A percentile compares a stretch with the other conserved stretches of the same genome.
phyloP scores from a whole-genome alignment of 2,888 invertebrate species.

The Troglohyphantes excavatus region DNA sequence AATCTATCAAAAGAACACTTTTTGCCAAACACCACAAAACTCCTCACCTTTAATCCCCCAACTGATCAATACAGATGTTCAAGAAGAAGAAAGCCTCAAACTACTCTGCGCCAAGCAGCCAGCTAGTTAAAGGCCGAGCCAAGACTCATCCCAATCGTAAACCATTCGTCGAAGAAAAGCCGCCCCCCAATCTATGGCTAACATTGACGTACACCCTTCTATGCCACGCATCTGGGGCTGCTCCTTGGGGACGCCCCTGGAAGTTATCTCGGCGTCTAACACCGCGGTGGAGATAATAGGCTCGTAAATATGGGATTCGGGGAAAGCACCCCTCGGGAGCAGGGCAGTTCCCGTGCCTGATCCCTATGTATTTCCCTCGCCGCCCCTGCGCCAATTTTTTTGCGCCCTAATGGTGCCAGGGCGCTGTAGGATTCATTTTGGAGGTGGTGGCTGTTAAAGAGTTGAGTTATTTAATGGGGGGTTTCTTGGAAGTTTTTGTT shows the following conservation, averaged over 20 bases:
- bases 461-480: constrained; percentile 17
- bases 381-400: constrained; percentile 12
- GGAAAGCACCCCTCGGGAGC: constrained; percentile 39
- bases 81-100: not conserved
- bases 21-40: not conserved
- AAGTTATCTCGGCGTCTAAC: constrained; percentile 65
- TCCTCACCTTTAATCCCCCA: constrained; percentile 2
- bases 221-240: constrained; percentile 38
- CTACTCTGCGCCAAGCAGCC: not conserved
- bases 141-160: constrained; percentile 52
- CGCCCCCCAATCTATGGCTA: constrained; percentile 59
- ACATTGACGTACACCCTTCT: constrained; percentile 73
- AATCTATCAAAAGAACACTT: too few relatives aligned
- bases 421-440: constrained; percentile 19
- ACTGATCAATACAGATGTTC: constrained; percentile 52
- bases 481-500: not conserved
- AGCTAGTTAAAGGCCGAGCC: constrained; percentile 25
- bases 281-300: constrained; percentile 73
- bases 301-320: constrained; percentile 78
- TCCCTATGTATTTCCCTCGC: constrained; percentile 52
- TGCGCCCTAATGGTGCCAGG: constrained; percentile 38
- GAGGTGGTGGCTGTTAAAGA: constrained; percentile 9
- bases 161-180: constrained; percentile 48
- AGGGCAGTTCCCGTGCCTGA: constrained; percentile 42
- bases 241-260: constrained; percentile 24